Percentiles rank a stretch among this genome's conserved stretches.
Evolutionary conservation across 2,888 invertebrate species (phyloP).

Genomic region (Leptopilina myrica): DNA sequence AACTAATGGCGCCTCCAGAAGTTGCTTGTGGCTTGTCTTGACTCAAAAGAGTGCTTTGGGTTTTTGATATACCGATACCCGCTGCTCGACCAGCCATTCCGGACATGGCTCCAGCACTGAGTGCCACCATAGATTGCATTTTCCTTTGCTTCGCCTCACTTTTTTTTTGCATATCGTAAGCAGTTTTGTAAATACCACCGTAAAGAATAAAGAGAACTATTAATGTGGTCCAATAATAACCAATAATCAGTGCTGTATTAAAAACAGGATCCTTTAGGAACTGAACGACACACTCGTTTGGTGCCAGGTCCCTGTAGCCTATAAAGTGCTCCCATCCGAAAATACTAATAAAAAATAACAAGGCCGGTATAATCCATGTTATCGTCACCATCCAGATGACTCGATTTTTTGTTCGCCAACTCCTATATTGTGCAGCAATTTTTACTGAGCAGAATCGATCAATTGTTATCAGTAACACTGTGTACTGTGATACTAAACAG

Average conservation of each 20-base stretch:
- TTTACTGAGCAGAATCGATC: slow-evolving; percentile 99
- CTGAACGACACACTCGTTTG: slow-evolving; percentile 96
- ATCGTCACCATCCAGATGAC: slow-evolving; percentile 97
- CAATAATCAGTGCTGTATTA: slow-evolving; percentile 97
- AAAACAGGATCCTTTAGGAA: slow-evolving; percentile 98
- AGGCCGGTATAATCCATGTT: slow-evolving; percentile 97
- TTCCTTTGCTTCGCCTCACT: slow-evolving; percentile 97
- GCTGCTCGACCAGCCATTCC: slow-evolving; percentile 93
- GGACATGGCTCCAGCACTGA: slow-evolving; percentile 93
- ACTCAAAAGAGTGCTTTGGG: slow-evolving; percentile 82
- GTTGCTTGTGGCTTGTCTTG: slow-evolving; percentile 84
- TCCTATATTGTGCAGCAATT: slow-evolving; percentile 97
- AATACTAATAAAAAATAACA: slow-evolving; percentile 97
- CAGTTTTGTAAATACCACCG: slow-evolving; percentile 97
- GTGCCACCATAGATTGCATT: slow-evolving; percentile 95
- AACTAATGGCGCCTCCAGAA: slow-evolving; percentile 75
- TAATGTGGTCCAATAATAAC: slow-evolving; percentile 98
- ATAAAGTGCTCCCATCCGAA: slow-evolving; percentile 99
- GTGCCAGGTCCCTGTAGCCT: slow-evolving; percentile 91
- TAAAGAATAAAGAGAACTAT: slow-evolving; percentile 97
- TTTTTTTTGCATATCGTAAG: slow-evolving; percentile 97
- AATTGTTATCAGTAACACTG: slow-evolving; percentile 98
- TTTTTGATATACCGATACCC: slow-evolving; percentile 90
- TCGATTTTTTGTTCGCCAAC: slow-evolving; percentile 96
- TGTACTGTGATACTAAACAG: slow-evolving; percentile 99